These are phyloP conservation scores for Meleagris gallopavo DNA, from an alignment of 2,113 vertebrate genomes.

Conservation along the genomic window DNA sequence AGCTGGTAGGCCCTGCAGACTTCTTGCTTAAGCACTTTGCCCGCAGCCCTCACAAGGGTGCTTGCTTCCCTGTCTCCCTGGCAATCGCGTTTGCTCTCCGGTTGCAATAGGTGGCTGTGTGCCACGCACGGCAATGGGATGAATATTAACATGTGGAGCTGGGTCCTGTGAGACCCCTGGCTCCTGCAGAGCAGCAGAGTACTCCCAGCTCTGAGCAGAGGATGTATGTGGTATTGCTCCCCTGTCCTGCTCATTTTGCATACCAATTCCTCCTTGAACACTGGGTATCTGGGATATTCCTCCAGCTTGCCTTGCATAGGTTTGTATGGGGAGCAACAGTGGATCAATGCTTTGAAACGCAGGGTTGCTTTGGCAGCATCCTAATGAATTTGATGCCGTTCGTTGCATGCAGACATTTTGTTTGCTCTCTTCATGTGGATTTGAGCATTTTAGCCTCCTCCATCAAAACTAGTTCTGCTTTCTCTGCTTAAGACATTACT, in stretches of 20 bases:
- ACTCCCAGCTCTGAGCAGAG: neutral
- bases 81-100: neutral
- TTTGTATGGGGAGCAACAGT: neutral
- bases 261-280: too few relatives aligned
- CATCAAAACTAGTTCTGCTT: neutral
- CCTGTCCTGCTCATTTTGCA: neutral
- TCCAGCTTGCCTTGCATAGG: neutral
- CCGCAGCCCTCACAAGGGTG: neutral
- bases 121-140: accelerated
- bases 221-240: accelerated
- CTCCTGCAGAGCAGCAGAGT: neutral
- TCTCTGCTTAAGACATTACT: neutral
- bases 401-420: neutral
- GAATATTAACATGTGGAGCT: accelerated
- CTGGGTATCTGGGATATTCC: neutral
- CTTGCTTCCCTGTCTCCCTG: neutral
- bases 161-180: accelerated
- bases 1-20: neutral
- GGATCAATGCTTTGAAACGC: neutral
- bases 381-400: neutral
- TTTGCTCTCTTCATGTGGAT: neutral
- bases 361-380: neutral
- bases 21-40: neutral
- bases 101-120: neutral
- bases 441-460: neutral